Conservation (phyloP, 2,113 vertebrate species). For the Aplodontia rufa region DNA sequence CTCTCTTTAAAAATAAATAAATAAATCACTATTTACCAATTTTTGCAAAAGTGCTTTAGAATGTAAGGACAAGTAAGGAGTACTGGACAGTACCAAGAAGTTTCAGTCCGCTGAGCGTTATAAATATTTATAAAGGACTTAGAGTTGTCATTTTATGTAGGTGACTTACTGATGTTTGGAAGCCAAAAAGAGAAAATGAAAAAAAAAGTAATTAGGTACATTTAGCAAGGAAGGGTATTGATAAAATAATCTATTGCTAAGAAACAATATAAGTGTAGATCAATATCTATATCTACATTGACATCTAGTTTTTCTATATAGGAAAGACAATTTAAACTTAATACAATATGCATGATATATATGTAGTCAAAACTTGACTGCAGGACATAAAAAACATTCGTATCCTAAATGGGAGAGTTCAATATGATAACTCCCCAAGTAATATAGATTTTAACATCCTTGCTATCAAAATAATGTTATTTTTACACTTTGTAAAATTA, state of each 20-base stretch:
- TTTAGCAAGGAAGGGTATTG: slow-evolving; percentile 1
- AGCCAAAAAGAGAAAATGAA: background rate
- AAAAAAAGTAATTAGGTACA: background rate
- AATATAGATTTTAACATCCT: background rate
- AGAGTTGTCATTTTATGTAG: background rate
- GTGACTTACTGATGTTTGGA: background rate
- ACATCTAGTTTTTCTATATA: background rate
- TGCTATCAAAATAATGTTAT: slow-evolving; percentile 5
- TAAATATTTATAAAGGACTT: background rate
- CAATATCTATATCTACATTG: background rate
- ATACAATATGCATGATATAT: background rate
- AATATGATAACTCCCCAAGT: background rate
- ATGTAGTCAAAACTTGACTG: slow-evolving; percentile 3
- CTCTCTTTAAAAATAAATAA: too few relatives aligned
- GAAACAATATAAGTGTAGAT: background rate
- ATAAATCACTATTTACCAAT: background rate
- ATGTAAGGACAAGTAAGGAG: background rate
- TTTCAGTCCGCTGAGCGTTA: background rate
- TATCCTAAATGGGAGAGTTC: background rate
- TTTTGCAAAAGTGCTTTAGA: background rate
- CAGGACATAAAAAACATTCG: background rate
- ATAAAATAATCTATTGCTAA: background rate
- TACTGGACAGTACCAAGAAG: background rate
- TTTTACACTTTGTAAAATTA: slow-evolving; percentile 21
- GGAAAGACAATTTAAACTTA: slow-evolving; percentile 25